Evolutionary conservation across 2,113 vertebrate species (phyloP).

Genomic region (Origma solitaria): DNA sequence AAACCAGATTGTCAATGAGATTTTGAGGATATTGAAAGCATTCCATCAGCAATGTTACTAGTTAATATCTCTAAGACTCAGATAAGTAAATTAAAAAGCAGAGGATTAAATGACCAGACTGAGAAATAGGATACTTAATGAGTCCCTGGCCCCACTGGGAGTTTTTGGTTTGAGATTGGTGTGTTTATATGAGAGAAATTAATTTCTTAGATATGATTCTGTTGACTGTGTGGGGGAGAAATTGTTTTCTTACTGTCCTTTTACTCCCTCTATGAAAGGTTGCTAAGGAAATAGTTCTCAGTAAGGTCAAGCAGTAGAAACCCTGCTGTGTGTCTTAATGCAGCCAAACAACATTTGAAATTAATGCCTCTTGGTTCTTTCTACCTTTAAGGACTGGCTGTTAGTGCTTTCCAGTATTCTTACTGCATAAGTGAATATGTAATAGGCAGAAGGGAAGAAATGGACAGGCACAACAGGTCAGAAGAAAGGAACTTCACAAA

Average conservation of each 20-base stretch:
- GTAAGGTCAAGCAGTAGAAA: constrained; percentile 45
- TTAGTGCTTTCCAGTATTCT: background rate
- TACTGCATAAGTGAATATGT: background rate
- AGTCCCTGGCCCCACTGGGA: background rate
- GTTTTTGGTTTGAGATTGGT: background rate
- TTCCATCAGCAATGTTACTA: background rate
- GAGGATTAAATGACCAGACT: background rate
- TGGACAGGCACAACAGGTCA: background rate
- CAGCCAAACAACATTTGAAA: constrained; percentile 38
- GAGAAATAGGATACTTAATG: background rate
- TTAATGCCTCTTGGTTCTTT: constrained; percentile 34
- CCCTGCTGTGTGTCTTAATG: constrained; percentile 29
- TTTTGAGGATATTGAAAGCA: background rate
- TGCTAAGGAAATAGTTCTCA: constrained; percentile 53
- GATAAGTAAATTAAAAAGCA: background rate
- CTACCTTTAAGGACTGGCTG: background rate
- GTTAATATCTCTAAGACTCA: background rate
- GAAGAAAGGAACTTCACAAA: background rate
- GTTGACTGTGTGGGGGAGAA: background rate
- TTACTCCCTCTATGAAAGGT: constrained; percentile 28
- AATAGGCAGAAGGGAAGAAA: background rate
- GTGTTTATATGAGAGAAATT: background rate
- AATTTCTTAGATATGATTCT: constrained; percentile 4
- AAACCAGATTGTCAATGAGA: background rate
- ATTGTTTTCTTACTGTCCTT: constrained; percentile 24